phyloP scores from a whole-genome alignment of 2,113 vertebrate genomes.

The Oryzias melastigma region DNA sequence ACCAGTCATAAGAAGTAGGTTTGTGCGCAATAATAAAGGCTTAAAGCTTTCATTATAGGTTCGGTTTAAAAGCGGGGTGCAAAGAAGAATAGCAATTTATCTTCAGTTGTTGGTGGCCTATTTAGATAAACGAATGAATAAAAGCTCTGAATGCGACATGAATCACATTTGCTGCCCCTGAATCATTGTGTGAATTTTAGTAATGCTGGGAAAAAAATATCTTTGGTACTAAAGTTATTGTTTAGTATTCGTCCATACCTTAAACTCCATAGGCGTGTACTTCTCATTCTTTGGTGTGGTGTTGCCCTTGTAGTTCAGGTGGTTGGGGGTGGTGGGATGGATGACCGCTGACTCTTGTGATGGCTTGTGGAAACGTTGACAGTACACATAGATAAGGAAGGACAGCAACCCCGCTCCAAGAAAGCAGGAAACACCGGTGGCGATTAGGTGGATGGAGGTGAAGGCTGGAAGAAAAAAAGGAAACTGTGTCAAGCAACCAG shows the following conservation, averaged over 20 bases:
- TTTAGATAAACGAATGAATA: constrained; percentile 54
- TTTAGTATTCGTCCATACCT: constrained; percentile 75
- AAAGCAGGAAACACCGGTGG: constrained; percentile 94
- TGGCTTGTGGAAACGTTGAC: constrained; percentile 91
- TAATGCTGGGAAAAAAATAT: background rate
- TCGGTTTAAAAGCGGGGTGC: constrained; percentile 26
- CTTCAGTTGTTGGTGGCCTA: constrained; percentile 26
- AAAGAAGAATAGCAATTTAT: constrained; percentile 45
- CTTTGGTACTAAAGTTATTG: background rate
- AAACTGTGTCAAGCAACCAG: background rate
- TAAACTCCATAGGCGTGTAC: constrained; percentile 99
- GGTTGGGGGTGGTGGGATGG: constrained; percentile 96
- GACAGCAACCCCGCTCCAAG: constrained; percentile 94
- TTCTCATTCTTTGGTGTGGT: constrained; percentile 98
- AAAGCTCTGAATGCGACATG: constrained; percentile 52
- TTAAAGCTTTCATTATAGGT: constrained; percentile 10
- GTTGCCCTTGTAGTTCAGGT: constrained; percentile 96
- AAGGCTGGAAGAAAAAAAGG: constrained; percentile 79
- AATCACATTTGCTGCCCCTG: constrained; percentile 34
- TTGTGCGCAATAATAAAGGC: constrained; percentile 34
- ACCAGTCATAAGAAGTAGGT: constrained; percentile 62
- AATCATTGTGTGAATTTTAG: constrained; percentile 5
- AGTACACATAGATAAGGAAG: constrained; percentile 92
- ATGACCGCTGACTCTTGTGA: constrained; percentile 95
- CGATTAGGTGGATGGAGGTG: constrained; percentile 92